These are phyloP conservation scores for Campoplex capitator DNA, from an alignment of 2,888 invertebrate genomes.

Conservation along the genomic window DNA sequence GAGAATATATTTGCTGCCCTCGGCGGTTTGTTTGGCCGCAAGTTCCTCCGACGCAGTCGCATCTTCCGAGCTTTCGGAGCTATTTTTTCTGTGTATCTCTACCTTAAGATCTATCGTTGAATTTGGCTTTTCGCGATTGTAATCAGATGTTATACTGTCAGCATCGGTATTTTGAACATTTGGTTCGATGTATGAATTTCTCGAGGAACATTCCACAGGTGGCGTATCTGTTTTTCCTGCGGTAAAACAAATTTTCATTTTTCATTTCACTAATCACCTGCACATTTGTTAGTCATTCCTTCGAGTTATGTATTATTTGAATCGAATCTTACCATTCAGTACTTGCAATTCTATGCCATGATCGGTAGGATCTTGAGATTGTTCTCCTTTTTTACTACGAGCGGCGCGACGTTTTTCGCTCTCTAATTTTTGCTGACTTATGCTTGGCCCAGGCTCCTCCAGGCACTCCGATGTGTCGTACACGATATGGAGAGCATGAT, in stretches of 20 bases:
- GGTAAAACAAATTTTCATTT: not conserved
- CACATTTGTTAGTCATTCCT: not conserved
- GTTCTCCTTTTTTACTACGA: constrained; percentile 82
- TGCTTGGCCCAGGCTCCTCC: constrained; percentile 87
- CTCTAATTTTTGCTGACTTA: constrained; percentile 85
- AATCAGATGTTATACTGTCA: constrained; percentile 84
- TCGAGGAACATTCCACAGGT: constrained; percentile 86
- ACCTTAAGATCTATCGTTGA: constrained; percentile 92
- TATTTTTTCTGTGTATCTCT: constrained; percentile 96
- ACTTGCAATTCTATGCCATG: constrained; percentile 83
- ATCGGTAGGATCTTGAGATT: constrained; percentile 82
- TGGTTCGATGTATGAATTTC: constrained; percentile 85
- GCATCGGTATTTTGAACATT: constrained; percentile 83
- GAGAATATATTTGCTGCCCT: constrained; percentile 77
- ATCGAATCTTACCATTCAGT: constrained; percentile 78
- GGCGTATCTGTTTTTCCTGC: constrained; percentile 84
- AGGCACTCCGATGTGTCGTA: constrained; percentile 97
- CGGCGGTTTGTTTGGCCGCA: constrained; percentile 76
- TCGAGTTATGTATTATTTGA: not conserved
- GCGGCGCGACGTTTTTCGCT: constrained; percentile 84
- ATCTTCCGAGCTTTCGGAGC: constrained; percentile 94
- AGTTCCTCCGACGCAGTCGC: constrained; percentile 81
- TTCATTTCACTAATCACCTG: not conserved
- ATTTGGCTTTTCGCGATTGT: constrained; percentile 82
- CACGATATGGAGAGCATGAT: constrained; percentile 95